Conservation (phyloP, 2,888 invertebrate species). For the Andrena hattorfiana region DNA sequence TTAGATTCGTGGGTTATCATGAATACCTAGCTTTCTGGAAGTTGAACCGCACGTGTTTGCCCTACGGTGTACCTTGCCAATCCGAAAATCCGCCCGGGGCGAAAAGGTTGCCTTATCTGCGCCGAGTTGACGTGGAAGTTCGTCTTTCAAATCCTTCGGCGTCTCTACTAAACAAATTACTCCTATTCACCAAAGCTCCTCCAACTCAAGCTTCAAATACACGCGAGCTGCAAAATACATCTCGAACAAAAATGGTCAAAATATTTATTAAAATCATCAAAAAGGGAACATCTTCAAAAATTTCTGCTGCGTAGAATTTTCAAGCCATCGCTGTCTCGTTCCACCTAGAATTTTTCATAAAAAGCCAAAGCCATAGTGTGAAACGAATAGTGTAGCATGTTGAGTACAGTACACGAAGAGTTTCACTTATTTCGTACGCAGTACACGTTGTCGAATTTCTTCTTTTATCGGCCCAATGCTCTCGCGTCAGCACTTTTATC, state of each 20-base stretch:
- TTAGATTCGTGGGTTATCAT: conserved; percentile 43
- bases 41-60: conserved; percentile 27
- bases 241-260: too few relatives aligned
- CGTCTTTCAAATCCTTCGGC: background rate
- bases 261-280: too few relatives aligned
- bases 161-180: background rate
- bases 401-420: background rate
- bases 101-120: conserved; percentile 15
- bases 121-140: background rate
- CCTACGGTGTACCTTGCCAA: background rate
- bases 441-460: background rate
- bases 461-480: background rate
- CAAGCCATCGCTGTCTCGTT: background rate
- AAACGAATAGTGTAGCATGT: background rate
- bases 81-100: conserved; percentile 11
- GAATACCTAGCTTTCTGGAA: conserved; percentile 38
- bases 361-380: too few relatives aligned
- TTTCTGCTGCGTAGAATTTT: background rate
- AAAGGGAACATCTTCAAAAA: too few relatives aligned
- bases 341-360: too few relatives aligned
- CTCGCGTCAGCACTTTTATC: background rate
- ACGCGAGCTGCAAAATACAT: too few relatives aligned
- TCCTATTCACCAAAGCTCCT: background rate
- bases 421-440: background rate
- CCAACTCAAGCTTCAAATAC: background rate